phyloP scores from a whole-genome alignment of 2,888 invertebrate genomes.

The Metacarcinus magister region DNA sequence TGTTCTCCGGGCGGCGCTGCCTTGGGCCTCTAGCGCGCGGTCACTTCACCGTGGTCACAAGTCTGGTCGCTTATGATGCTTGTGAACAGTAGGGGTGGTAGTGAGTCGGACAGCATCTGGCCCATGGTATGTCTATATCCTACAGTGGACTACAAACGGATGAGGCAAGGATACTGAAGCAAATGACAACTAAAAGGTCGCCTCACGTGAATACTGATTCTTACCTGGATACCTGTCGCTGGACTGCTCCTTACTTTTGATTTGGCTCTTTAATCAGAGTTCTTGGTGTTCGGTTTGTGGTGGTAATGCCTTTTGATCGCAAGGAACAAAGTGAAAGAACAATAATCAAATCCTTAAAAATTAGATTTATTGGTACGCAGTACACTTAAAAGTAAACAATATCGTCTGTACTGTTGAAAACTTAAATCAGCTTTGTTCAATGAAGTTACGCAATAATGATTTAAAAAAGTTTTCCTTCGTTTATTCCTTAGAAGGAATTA shows the following conservation, averaged over 20 bases:
- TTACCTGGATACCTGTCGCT: constrained; percentile 80
- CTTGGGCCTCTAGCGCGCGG: constrained; percentile 75
- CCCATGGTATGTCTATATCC: constrained; percentile 77
- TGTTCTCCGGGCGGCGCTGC: constrained; percentile 72
- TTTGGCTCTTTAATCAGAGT: constrained; percentile 76
- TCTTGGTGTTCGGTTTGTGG: constrained; percentile 74
- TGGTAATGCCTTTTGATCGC: constrained; percentile 70
- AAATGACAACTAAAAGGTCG: constrained; percentile 78
- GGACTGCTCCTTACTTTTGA: constrained; percentile 68
- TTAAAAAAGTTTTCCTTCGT: constrained; percentile 54
- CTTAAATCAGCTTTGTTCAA: constrained; percentile 70
- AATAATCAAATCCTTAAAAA: constrained; percentile 75
- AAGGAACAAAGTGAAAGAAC: constrained; percentile 72
- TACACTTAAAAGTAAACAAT: constrained; percentile 78
- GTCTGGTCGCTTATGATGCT: constrained; percentile 79
- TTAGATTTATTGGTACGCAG: constrained; percentile 81
- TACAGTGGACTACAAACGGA: constrained; percentile 76
- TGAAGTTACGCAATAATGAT: constrained; percentile 71
- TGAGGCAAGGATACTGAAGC: constrained; percentile 80
- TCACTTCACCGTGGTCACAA: constrained; percentile 77
- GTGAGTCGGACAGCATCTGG: constrained; percentile 78
- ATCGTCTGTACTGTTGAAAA: constrained; percentile 71
- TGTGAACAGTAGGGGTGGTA: constrained; percentile 76
- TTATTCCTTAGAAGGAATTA: constrained; percentile 65
- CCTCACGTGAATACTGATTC: constrained; percentile 76